Base-by-base conservation (phyloP, 1,140 invertebrate species). In the Pseudobourletiella spinata region DNA sequence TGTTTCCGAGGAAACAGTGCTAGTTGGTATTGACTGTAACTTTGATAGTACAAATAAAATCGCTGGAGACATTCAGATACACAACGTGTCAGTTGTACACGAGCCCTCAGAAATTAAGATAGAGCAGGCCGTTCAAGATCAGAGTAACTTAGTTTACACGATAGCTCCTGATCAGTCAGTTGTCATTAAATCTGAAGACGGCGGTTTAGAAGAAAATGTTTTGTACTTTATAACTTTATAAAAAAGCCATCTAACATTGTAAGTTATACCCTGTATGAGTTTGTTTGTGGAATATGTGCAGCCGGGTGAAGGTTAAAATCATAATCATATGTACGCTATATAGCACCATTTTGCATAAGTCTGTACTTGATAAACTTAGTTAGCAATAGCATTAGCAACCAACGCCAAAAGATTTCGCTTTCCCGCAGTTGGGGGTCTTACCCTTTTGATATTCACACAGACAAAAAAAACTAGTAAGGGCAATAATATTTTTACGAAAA, bases 141-240 rank as follows among this genome's bases (percentile, higher is more conserved):
- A 25, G 22, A 25, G 18, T 6, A 52, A 52, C 29, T 25, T 52
- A 52, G 50, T 52, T 8, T 52, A 52, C 29, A 29, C 50, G 6
- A 52, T 52, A 22, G 11, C 11, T 11, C 3, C 50, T 25, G 50
- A 52, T 30, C 14, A 25, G 6, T 52, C 50, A 11, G 50, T 52
- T 11, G 50, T 52, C 20, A 52, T 52, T 26, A 52, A 52, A 29
- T 46, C 44, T 8, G 50, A 52, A 29, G 50, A 11, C 3, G 24
- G 22, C 22, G 50, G 50, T 25, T 6, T 52, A 18, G 50, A 52
- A 6, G 50, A 52, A 14, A 52, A 52, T 52, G 50, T 52, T 11
- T 52, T 52, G 22, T 52, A 52, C 29, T 52, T 52, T 30, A 52
- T 52, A 6, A 52, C 50, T 15, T 25, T 52, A 29, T 52, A 52